These are phyloP conservation scores for Geophilus truncorum DNA, from an alignment of 2,888 invertebrate species.

Conservation along the genomic window DNA sequence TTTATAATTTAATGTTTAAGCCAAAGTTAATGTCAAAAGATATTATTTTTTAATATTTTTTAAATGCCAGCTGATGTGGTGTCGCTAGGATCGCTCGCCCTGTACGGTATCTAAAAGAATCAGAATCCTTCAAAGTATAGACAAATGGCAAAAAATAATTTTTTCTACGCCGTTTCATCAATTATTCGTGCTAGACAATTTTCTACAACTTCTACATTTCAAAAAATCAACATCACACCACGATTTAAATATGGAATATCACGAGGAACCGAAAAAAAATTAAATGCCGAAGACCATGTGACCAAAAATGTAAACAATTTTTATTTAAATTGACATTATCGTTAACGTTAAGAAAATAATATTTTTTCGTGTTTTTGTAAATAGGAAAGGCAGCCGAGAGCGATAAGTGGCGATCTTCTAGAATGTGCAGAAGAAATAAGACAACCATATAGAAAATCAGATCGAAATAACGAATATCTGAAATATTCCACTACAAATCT, in stretches of 20 bases:
- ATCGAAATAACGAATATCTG: neutral
- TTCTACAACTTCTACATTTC: neutral
- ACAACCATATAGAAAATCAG: neutral
- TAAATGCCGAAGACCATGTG: neutral
- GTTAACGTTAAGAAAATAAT: no score
- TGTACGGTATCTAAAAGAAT: no score
- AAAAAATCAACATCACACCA: neutral
- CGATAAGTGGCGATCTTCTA: neutral
- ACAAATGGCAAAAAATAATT: no score
- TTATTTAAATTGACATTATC: neutral
- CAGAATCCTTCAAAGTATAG: no score
- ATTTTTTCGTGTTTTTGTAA: neutral
- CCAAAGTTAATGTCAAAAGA: no score
- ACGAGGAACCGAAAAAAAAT: neutral
- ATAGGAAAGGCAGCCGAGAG: neutral
- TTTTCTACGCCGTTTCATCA: no score
- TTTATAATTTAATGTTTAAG: no score
- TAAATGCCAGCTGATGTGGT: no score
- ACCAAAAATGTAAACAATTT: neutral
- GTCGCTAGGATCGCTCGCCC: no score
- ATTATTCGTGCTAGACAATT: neutral
- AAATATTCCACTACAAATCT: neutral
- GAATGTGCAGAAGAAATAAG: neutral
- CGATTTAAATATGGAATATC: neutral
- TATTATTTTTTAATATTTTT: no score